Percentiles rank a stretch among this genome's conserved stretches.
Conservation (phyloP, 1,140 invertebrate species). For the Protaetia brevitarsis region DNA sequence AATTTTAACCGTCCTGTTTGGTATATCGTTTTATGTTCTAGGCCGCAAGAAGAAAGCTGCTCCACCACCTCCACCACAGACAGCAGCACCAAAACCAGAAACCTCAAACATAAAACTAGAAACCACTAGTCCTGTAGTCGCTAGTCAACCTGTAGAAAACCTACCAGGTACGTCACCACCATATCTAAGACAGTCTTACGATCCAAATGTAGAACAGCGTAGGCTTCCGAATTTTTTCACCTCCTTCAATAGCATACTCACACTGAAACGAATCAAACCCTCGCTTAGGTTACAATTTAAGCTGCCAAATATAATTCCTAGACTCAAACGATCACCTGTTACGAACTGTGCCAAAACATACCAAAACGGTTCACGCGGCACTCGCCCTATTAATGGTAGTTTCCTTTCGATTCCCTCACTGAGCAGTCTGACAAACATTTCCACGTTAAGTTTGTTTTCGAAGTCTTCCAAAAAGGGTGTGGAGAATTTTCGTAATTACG, state of each 20-base stretch:
- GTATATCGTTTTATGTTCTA: constrained; percentile 33
- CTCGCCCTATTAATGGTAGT: not conserved
- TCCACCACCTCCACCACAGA: constrained; percentile 41
- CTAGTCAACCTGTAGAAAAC: constrained; percentile 42
- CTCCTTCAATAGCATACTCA: not conserved
- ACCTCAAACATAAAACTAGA: constrained; percentile 36
- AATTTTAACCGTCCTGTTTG: not conserved
- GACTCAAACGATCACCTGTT: not conserved
- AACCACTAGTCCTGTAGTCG: constrained; percentile 47
- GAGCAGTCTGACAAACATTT: not conserved
- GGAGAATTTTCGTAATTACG: too few relatives aligned
- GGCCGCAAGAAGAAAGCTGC: constrained; percentile 49
- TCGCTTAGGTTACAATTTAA: not conserved
- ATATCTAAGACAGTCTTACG: not conserved
- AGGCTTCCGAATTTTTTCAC: not conserved
- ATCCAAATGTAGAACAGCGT: not conserved
- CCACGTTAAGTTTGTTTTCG: not conserved
- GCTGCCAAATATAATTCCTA: not conserved
- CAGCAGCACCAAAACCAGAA: constrained; percentile 31
- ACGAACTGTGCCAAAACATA: not conserved
- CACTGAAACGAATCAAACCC: not conserved
- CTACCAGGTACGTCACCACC: constrained; percentile 22
- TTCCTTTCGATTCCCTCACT: not conserved
- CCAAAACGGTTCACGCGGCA: not conserved
- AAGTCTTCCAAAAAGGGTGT: not conserved